phyloP scores from a whole-genome alignment of 35 echinoderm and acorn worm genomes.

The Lytechinus variegatus region DNA sequence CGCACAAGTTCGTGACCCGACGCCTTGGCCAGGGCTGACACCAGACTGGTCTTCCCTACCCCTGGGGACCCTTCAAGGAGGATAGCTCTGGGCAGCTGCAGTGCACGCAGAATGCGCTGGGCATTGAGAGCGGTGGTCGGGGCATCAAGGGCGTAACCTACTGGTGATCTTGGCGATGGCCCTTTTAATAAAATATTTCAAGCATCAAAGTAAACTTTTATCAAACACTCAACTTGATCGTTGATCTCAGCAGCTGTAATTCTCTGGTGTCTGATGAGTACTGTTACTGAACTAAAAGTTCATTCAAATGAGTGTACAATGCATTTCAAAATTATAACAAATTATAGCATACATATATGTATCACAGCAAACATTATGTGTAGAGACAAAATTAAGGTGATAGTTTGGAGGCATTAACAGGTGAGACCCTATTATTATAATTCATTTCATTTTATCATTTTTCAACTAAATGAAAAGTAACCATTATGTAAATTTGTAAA shows the following conservation, averaged over 20 bases:
- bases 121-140: conserved; percentile 87
- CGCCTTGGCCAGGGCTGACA: conserved; percentile 80
- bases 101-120: conserved; percentile 67
- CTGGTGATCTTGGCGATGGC: not conserved
- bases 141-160: conserved; percentile 77
- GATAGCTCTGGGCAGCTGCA: conserved; percentile 86
- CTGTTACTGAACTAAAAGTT: no score
- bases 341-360: no score
- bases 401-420: no score
- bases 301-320: no score
- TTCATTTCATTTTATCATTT: no score
- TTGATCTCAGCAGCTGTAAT: not conserved
- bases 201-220: not conserved
- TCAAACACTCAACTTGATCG: not conserved
- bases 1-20: conserved; percentile 82
- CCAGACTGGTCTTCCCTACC: conserved; percentile 89
- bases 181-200: not conserved
- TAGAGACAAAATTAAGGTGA: no score
- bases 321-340: no score
- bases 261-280: not conserved
- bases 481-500: no score
- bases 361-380: no score
- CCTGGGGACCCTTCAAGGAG: conserved; percentile 90
- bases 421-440: no score
- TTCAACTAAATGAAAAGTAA: no score